phyloP scores from a whole-genome alignment of 2,113 vertebrate species.

The Apeltes quadracus region DNA sequence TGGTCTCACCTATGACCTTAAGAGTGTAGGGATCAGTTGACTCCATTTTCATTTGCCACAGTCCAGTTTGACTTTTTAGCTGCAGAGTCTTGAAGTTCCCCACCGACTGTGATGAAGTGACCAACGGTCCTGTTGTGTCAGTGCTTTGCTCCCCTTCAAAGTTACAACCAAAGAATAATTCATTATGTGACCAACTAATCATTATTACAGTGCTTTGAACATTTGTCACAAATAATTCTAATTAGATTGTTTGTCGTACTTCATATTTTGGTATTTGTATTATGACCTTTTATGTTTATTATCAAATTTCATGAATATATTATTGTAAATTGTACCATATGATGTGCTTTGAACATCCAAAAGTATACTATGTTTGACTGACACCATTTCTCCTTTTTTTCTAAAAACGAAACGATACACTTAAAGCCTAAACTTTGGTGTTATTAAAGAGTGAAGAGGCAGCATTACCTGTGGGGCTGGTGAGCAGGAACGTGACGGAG shows the following conservation, averaged over 20 bases:
- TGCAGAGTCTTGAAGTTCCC: conserved; percentile 63
- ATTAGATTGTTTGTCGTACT: neutral
- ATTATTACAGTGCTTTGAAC: neutral
- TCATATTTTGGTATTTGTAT: too few species aligned
- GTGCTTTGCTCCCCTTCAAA: conserved; percentile 50
- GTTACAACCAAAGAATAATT: neutral
- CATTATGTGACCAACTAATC: neutral
- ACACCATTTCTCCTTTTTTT: too few species aligned
- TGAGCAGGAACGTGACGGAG: conserved; percentile 46
- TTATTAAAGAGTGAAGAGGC: neutral
- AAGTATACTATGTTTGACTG: too few species aligned
- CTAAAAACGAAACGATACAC: neutral
- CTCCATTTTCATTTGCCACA: conserved; percentile 57
- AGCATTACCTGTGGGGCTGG: conserved; percentile 61
- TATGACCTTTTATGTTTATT: neutral
- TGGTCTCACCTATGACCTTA: conserved; percentile 67
- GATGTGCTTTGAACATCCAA: too few species aligned
- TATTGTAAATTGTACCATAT: too few species aligned
- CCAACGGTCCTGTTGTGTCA: conserved; percentile 43
- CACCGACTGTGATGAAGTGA: conserved; percentile 38
- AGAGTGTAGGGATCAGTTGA: conserved; percentile 63
- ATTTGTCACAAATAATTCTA: neutral
- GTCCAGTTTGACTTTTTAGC: conserved; percentile 51
- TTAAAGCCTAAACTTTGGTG: neutral
- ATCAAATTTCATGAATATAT: too few species aligned